Base-by-base conservation (phyloP, 2,888 invertebrate genomes). In the Neoaliturus tenellus region DNA sequence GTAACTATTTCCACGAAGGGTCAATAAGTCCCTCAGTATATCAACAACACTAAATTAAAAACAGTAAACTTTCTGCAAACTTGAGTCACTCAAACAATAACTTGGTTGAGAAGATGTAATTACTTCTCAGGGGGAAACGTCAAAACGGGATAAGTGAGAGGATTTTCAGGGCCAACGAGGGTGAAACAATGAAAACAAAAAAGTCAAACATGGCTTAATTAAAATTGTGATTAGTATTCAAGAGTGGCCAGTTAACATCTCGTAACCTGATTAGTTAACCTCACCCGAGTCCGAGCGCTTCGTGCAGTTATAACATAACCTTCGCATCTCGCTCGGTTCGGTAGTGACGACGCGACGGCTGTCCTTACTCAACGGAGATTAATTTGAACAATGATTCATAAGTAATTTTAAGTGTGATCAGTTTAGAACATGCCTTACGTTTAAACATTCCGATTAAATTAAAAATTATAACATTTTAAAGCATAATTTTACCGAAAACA, bases 181-280 rank as follows among this genome's bases (percentile, higher is more conserved):
- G 62, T 14, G 14, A 62, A 62, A 62, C 31, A 62, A 62, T 28
- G 28, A 62, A 28, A 62, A 62, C 62, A 62, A 62, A 62, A 58
- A 62, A 62, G 62, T n/a, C 62, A 62, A 62, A 62, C 62, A 62
- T 62, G 14, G 28, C 62, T 62, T 62, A 31, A 62, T 62, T 62
- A 62, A 62, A 62, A 31, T 62, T 28, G 2, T 62, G 28, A 28
- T 62, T 62, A 62, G 62, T 62, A 62, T 62, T 62, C 62, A 28
- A 28, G 28, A 62, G 62, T 28, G 62, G 62, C 3, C 28, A 62
- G 62, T 62, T 62, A 62, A 51, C 51, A 51, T 5, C 51, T n/a
- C 12, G 51, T 51, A 51, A 62, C 62, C 62, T 62, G 62, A 62
- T 62, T 62, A 62, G 31, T 31, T 62, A 62, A 62, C 62, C 62